Conservation (phyloP, 2,113 vertebrate species). For the Gallinago media region DNA sequence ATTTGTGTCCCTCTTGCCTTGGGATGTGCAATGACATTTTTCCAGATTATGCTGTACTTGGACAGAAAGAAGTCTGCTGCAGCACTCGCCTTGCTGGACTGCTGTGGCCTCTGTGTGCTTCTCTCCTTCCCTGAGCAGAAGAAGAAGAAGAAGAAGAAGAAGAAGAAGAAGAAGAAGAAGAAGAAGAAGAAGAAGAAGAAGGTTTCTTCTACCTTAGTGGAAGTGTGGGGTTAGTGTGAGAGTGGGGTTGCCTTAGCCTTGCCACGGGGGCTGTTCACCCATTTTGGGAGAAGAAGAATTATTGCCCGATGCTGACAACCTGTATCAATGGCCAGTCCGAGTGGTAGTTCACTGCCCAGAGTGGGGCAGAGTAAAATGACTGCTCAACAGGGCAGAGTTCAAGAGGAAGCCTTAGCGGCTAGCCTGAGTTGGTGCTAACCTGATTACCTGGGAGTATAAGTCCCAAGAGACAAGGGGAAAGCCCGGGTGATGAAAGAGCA, state of each 20-base stretch:
- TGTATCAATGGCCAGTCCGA: fast-evolving
- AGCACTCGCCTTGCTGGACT: fast-evolving
- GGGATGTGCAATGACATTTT: conserved; percentile 1
- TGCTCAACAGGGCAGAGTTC: neutral
- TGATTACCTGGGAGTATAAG: neutral
- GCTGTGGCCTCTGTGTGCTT: neutral
- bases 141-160: too few relatives aligned
- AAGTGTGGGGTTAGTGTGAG: too few relatives aligned
- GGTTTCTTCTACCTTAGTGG: neutral
- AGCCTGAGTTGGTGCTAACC: neutral
- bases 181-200: neutral
- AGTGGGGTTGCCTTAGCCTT: neutral
- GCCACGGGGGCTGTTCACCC: neutral
- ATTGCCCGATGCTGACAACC: neutral
- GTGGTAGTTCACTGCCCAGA: neutral
- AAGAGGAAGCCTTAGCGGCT: neutral
- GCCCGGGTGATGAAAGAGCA: neutral
- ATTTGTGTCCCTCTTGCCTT: conserved; percentile 5
- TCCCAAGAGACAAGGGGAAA: neutral
- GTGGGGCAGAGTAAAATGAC: neutral
- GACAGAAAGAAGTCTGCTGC: neutral
- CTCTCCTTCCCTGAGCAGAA: neutral
- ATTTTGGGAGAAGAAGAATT: neutral
- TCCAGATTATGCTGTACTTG: neutral
- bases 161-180: too few relatives aligned